phyloP scores from a whole-genome alignment of 2,797 vertebrate genomes.

The Halcyon leucocephala region DNA sequence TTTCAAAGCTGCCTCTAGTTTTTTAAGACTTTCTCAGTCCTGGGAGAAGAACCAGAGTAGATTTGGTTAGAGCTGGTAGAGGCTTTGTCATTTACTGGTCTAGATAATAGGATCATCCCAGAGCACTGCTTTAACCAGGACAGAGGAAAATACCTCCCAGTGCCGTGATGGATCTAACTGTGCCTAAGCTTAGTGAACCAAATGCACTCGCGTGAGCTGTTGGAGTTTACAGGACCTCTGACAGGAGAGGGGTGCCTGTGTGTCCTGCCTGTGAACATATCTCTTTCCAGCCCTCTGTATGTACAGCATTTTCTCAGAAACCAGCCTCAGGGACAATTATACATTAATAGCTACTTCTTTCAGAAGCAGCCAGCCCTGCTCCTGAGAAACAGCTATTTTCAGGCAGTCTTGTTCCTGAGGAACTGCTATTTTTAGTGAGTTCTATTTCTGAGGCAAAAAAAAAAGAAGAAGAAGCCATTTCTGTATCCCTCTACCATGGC shows the following conservation, averaged over 20 bases:
- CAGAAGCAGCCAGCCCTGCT: constrained; percentile 70
- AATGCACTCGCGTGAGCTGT: neutral
- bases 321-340: constrained; percentile 74
- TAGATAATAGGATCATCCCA: neutral
- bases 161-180: neutral
- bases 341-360: constrained; percentile 77
- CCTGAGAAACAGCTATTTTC: constrained; percentile 77
- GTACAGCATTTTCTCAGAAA: constrained; percentile 60
- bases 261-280: constrained; percentile 20
- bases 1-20: neutral
- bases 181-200: neutral
- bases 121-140: neutral
- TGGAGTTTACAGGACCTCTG: constrained; percentile 31
- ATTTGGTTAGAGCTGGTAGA: neutral
- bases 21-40: neutral
- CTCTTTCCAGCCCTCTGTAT: constrained; percentile 44
- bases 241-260: neutral
- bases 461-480: constrained; percentile 46
- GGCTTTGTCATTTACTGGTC: neutral
- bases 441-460: constrained; percentile 65
- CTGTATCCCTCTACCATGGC: constrained; percentile 62
- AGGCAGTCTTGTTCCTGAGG: constrained; percentile 70
- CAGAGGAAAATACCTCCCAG: neutral
- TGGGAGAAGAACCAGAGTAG: neutral
- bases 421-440: constrained; percentile 76